Conservation (phyloP, 2,113 vertebrate genomes). For the Illadopsis cleaveri region DNA sequence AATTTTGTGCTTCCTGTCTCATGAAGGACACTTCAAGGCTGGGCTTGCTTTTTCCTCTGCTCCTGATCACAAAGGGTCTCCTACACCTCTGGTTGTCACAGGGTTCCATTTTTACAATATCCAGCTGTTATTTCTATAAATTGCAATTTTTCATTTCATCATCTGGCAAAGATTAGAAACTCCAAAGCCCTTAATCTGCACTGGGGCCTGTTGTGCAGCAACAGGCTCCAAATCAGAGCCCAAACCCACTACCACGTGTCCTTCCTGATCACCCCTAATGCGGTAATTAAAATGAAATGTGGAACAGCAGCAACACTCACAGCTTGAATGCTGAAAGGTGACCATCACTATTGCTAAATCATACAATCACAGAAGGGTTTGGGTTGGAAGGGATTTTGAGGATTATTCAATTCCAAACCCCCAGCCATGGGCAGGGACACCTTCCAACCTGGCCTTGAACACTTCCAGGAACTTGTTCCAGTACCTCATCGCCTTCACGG, state of each 20-base stretch:
- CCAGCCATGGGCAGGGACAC: background rate
- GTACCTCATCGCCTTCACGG: background rate
- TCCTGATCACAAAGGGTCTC: background rate
- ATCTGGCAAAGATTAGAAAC: background rate
- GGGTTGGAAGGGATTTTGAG: background rate
- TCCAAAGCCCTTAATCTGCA: background rate
- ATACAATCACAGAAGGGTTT: background rate
- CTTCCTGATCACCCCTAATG: background rate
- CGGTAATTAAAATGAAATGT: background rate
- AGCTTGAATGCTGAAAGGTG: background rate
- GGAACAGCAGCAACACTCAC: background rate
- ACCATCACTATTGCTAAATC: background rate
- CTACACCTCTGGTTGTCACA: background rate
- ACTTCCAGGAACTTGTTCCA: background rate
- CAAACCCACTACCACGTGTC: accelerated
- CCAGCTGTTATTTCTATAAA: background rate
- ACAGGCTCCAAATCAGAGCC: background rate
- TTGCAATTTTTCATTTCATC: background rate
- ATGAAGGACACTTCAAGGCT: background rate
- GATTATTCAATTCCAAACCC: background rate
- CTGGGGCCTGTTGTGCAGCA: background rate
- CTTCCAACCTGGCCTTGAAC: background rate
- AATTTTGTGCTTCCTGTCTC: background rate
- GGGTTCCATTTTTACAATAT: background rate
- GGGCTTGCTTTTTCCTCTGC: background rate